These are phyloP conservation scores for Physella acuta DNA, from an alignment of 1,140 invertebrate genomes.

Conservation along the genomic window DNA sequence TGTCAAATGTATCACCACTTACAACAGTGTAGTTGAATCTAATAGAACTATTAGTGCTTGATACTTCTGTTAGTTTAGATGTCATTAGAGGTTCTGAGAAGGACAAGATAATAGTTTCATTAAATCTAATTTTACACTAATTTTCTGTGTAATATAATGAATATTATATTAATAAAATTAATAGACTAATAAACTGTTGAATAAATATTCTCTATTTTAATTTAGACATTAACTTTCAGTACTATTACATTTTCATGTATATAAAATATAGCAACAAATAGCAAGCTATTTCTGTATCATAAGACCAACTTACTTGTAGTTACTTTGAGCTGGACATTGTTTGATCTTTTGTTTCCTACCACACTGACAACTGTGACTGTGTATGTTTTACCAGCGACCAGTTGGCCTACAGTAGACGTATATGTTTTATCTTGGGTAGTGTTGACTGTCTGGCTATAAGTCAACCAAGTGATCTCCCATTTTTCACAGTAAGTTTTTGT, in stretches of 20 bases:
- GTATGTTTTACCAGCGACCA: conserved; percentile 36
- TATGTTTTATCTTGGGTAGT: background rate
- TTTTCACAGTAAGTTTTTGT: conserved; percentile 25
- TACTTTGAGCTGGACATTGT: conserved; percentile 16
- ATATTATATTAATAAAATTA: no score
- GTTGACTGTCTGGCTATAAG: background rate
- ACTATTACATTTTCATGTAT: no score
- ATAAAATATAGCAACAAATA: no score
- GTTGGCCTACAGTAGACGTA: conserved; percentile 4
- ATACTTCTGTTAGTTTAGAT: conserved; percentile 21
- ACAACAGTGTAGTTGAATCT: conserved; percentile 34
- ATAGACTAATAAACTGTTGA: no score
- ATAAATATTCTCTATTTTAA: no score
- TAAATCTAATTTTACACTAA: no score
- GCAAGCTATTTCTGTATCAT: no score
- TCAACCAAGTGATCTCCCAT: conserved; percentile 25
- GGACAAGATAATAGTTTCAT: no score
- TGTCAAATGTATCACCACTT: conserved; percentile 37
- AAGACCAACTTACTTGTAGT: conserved; percentile 37
- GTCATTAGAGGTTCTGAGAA: conserved; percentile 45
- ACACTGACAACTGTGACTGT: conserved; percentile 29
- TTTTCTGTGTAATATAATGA: no score
- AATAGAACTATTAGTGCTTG: conserved; percentile 32
- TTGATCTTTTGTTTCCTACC: conserved; percentile 27
- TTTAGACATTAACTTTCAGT: no score